Base-by-base conservation (phyloP, 2,113 vertebrate species). In the Phaethornis superciliosus region DNA sequence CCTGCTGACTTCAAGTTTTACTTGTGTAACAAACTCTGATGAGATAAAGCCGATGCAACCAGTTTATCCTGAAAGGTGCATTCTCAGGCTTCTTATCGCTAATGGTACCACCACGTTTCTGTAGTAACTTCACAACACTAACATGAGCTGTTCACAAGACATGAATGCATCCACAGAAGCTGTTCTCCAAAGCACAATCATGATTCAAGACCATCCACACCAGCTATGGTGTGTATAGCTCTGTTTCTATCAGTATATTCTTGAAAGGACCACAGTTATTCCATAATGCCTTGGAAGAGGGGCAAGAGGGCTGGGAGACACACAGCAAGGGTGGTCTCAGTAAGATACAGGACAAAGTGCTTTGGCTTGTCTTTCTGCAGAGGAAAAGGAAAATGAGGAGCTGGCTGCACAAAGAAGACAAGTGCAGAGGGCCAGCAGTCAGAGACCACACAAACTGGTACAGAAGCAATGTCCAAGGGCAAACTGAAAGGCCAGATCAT, bases 401-500 rank as follows among this genome's bases (percentile, higher is more conserved):
- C 44, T 32, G 19, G 37, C 13, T 28, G 30, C 56, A 56, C 7
- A 47, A 37, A 30, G 4, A 63, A 89, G 40, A 60, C 15, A 55
- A 37, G 18, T 24, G 17, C 20, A 0, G 0, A 80, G 28, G 47
- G 23, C 27, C 44, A 56, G 55, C 30, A 72, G 35, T 33, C 54
- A 67, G 33, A 87, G 33, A 56, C 46, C 18, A 9, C 32, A 37
- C 8, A 10, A 22, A 89, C 35, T 44, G 28, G 44, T 54, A 15
- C 13, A 33, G 64, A 65, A 81, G n/a, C 7, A 68, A 37, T 0
- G 4, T 30, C 21, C 0, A 0, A 67, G 13, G 23, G 32, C 42
- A 88, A 67, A 56, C 0, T 12, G 59, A 77, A 88, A 74, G 44
- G 37, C 15, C 9, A 15, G 30, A 8, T 74, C 26, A 18, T 63